Evolutionary conservation across 2,113 vertebrate genomes (phyloP), one percentile per base, ranked within the genome.

Genomic region (Heterocephalus glaber): DNA sequence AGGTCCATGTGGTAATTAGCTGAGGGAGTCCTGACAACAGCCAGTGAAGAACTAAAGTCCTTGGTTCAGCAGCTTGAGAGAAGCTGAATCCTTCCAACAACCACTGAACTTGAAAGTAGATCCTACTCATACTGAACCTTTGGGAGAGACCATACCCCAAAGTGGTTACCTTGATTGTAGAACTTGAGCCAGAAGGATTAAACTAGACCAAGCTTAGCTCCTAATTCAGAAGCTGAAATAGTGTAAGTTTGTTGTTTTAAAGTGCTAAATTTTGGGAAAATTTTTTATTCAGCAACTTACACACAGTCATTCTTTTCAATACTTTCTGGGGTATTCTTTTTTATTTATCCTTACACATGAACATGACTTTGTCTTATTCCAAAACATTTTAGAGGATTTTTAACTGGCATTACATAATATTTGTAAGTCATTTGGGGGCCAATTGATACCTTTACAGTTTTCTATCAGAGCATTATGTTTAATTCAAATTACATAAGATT

Each of bases 371-470:
- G 49, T 91, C 47, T 92, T 49, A 89, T 63, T 84, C 56, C 24
- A 94, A 89, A 76, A 10, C n/a, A 7, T 68, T 79, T 89, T 79
- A 61, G 68, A 87, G 17, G 16, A 20, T 60, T 96, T 77, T 88
- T 77, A 85, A 94, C 63, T 90, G 77, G 12, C 10, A 70, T 82
- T 22, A 52, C 4, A 19, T 80, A 92, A 54, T 74, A 84, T 92
- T 87, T 94, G 9, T 72, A 84, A 95, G 85, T 92, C 11, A 41
- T 77, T 86, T 81, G 3, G 56, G 41, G 38, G 4, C 10, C 47
- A 85, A 5, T 38, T 86, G 52, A 84, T 77, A 88, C 1, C 17
- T 66, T 44, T 63, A 28, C 52, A 80, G 63, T 84, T 95, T 72
- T 95, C 35, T 72, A 65, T 26, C 76, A 96, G n/a, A 49, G 56